Conservation (phyloP, 2,888 invertebrate genomes). For the Eupithecia dodoneata region DNA sequence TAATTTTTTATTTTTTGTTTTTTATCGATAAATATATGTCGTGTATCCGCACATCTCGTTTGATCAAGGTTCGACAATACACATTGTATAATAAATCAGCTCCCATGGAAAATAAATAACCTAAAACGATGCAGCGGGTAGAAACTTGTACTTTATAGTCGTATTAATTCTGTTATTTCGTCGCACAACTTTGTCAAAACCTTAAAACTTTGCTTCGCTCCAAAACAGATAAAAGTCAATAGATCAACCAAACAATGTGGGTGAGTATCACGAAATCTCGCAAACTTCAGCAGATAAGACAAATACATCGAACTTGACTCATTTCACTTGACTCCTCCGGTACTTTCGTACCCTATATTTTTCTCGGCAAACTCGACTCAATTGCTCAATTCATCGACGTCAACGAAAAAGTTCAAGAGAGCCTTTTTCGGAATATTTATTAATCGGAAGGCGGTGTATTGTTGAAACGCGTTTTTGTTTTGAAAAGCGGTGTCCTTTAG, state of each 20-base stretch:
- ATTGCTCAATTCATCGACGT: slow-evolving; percentile 49
- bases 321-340: not conserved
- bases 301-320: not conserved
- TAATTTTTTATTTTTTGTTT: no score
- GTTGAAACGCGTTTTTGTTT: slow-evolving; percentile 36
- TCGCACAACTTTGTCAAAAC: not conserved
- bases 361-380: slow-evolving; percentile 37
- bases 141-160: not conserved
- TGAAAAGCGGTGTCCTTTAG: slow-evolving; percentile 32
- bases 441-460: slow-evolving; percentile 46
- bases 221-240: not conserved
- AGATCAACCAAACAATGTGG: not conserved
- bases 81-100: no score
- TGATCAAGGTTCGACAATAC: no score
- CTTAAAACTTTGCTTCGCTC: not conserved
- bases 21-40: no score
- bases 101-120: no score
- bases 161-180: not conserved
- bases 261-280: not conserved
- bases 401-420: slow-evolving; percentile 46
- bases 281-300: slow-evolving; percentile 1
- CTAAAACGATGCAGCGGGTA: no score
- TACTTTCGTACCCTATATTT: slow-evolving; percentile 27
- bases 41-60: no score
- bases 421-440: slow-evolving; percentile 50